Base-by-base conservation (phyloP, 2,113 vertebrate genomes). In the Melierax canorus region DNA sequence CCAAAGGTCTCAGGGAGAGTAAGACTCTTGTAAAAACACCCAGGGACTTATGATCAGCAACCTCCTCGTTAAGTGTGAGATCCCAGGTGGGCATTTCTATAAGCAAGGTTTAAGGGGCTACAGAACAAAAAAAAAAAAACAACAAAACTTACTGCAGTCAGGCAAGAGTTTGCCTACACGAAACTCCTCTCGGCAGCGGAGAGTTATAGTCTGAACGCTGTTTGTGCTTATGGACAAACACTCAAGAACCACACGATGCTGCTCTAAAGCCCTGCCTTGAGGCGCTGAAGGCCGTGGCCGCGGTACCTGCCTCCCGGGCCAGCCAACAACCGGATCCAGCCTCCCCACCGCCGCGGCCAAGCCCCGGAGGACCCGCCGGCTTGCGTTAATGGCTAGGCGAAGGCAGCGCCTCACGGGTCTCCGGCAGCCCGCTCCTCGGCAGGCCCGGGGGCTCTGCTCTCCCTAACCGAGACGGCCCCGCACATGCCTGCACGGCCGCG, bases 41-140 rank as follows among this genome's bases (percentile, higher is more conserved):
- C 6, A 34, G 11, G 48, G 11, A 24, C 9, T 26, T 19, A 36
- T 0, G 6, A 27, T 11, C 24, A 48, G 26, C 36, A 3, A 45
- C 2, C 32, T 4, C 29, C 39, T 17, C 4, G 1, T 0, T 0
- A 29, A 30, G 5, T 0, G 3, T 3, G 34, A 86, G 13, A 17
- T 1, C 22, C 18, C 8, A 5, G 38, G 7, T 0, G 5, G 11
- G 2, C 16, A 12, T 3, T 38, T 34, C 80, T 41, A 0, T 10
- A 24, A 38, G 34, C 15, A 26, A 9, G 4, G 13, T 7, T 36
- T 23, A 45, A 26, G 8, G 13, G 4, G 20, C 3, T 5, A 29
- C 9, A 36, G 41, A 6, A n/a, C n/a, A 45, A n/a, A 55, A 34
- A 17, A 27, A 23, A 9, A 1, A 2, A 10, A 12, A 2, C 4